Base-by-base conservation (phyloP, 2,113 vertebrate genomes). In the Dasyornis broadbenti region DNA sequence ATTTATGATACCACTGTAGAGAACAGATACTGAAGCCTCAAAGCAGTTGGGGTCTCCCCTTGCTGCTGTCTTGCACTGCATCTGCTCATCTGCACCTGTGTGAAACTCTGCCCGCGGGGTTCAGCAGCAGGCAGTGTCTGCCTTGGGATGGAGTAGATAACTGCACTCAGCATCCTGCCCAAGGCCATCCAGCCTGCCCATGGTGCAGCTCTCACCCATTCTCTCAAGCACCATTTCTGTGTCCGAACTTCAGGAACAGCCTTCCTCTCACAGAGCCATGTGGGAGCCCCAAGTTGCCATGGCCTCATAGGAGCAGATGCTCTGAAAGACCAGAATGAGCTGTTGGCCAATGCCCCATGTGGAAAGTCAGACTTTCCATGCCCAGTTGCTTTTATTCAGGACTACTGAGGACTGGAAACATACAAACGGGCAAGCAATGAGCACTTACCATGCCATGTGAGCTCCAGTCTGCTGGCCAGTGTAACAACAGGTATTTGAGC, bases 11-110 rank as follows among this genome's bases (percentile, higher is more conserved):
- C 37, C 20, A 10, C 33, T 89, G n/a, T 42, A 77, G 54, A 61
- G 20, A 85, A 50, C n/a, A 82, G 54, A 45, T 15, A 80, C n/a
- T n/a, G 30, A 95, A 82, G 31, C 13, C 45, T 30, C 54, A 44
- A 42, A 82, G 66, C 45, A 82, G 3, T 2, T 63, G 26, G n/a
- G 12, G 8, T 59, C 87, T 79, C 39, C 33, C 22, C 15, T 90
- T 11, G 1, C 35, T 69, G 35, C 28, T 9, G 2, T 61, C 49
- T 91, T 82, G 31, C 11, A 37, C 26, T 69, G 44, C n/a, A 17
- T 40, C 30, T 68, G 52, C 17, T 82, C 5, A 1, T 44, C 26
- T 20, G 16, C 49, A 7, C 10, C 0, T 0, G 3, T 53, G 61
- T 60, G 53, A 57, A 84, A 52, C 17, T 6, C 44, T 57, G 11